A percentile compares a stretch with the other conserved stretches of the same genome.
These are phyloP conservation scores for Limosa lapponica DNA, from an alignment of 2,797 vertebrate genomes.

Conservation along the genomic window DNA sequence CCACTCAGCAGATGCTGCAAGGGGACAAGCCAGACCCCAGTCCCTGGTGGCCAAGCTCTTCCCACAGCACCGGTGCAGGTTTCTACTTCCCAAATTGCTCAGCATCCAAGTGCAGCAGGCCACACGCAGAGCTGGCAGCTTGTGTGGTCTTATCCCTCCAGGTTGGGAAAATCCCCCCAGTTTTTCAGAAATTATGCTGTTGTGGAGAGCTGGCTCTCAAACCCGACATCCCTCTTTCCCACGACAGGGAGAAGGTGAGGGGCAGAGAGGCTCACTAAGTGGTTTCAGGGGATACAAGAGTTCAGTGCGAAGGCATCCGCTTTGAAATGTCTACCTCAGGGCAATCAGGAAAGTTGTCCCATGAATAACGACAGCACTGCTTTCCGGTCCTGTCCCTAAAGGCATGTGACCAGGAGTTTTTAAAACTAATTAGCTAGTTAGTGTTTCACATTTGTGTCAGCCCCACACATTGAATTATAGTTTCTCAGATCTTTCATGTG, in stretches of 20 bases:
- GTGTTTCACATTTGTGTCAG: neutral
- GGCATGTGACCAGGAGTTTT: neutral
- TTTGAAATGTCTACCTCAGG: neutral
- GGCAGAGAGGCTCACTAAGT: neutral
- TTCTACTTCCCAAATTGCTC: neutral
- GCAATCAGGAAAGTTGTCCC: neutral
- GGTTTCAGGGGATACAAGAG: neutral
- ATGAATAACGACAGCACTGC: neutral
- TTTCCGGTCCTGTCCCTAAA: neutral
- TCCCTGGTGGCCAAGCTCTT: rapidly evolving
- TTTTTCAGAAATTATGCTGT: neutral
- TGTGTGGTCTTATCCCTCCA: rapidly evolving
- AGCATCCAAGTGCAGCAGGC: rapidly evolving
- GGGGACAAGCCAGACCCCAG: neutral
- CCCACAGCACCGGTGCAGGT: rapidly evolving
- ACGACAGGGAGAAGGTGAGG: rapidly evolving
- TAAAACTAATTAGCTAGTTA: neutral
- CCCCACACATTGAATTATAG: neutral
- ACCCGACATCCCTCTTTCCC: rapidly evolving
- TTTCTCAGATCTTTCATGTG: neutral
- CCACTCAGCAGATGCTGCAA: neutral
- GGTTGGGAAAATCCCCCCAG: neutral
- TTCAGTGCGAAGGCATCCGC: neutral
- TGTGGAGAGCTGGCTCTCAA: neutral
- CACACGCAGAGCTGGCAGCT: neutral